Evolutionary conservation across 92 coral and sea anemone species (phyloP).

Genomic region (Desmophyllum pertusum): DNA sequence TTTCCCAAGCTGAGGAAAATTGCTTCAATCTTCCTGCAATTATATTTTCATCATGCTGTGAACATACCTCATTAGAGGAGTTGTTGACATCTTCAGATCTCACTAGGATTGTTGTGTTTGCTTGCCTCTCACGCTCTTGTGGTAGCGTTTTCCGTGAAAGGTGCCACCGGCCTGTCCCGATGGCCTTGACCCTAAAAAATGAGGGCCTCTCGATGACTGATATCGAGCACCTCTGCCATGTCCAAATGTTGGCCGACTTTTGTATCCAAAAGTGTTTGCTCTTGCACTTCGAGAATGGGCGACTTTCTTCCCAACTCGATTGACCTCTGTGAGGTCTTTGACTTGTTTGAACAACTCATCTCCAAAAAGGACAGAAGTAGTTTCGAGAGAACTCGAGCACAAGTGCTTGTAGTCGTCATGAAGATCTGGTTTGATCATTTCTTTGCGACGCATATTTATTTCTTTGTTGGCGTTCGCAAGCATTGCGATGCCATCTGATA

Average conservation of each 20-base stretch:
- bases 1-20: background rate
- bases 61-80: background rate
- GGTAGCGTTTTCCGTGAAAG: background rate
- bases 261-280: background rate
- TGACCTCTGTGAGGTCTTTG: slow-evolving; percentile 14
- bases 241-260: background rate
- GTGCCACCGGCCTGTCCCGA: slow-evolving; percentile 8
- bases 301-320: slow-evolving; percentile 8
- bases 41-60: background rate
- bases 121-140: background rate
- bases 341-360: slow-evolving; percentile 9
- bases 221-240: background rate
- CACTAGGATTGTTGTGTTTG: background rate
- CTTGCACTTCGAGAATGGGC: background rate
- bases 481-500: slow-evolving; percentile 44
- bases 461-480: slow-evolving; percentile 46
- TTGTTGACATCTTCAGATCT: background rate
- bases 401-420: slow-evolving; percentile 48
- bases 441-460: slow-evolving; percentile 40
- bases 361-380: slow-evolving; percentile 30
- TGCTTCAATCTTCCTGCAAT: background rate
- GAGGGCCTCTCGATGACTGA: background rate
- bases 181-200: slow-evolving; percentile 16
- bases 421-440: slow-evolving; percentile 44
- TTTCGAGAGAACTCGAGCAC: slow-evolving; percentile 20